Conservation (phyloP, 1,140 invertebrate species). For the Coelopa frigida region DNA sequence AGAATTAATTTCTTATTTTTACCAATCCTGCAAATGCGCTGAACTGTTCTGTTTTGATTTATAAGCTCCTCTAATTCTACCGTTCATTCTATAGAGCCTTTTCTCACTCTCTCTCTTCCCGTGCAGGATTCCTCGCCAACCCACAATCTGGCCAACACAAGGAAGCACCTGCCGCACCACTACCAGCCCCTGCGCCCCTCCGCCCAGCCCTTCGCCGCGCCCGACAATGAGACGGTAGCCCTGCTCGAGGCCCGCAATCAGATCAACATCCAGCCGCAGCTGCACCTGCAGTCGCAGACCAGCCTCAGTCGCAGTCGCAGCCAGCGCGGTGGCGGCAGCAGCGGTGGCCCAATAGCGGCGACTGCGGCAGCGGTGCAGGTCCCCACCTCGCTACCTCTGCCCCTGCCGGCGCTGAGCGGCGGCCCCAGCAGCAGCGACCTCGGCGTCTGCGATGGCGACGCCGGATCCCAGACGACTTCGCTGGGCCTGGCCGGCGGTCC, state of each 20-base stretch:
- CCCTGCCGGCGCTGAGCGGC: neutral
- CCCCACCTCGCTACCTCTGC: constrained; percentile 1
- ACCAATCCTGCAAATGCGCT: neutral
- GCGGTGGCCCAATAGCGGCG: constrained; percentile 8
- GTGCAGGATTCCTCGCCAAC: constrained; percentile 42
- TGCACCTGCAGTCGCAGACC: constrained; percentile 14
- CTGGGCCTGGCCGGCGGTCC: constrained; percentile 27
- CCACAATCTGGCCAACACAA: constrained; percentile 45
- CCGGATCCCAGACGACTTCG: constrained; percentile 17
- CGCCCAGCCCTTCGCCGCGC: constrained; percentile 19
- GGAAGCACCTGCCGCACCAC: constrained; percentile 36
- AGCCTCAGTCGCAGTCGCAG: constrained; percentile 1
- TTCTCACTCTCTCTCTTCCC: constrained; percentile 5
- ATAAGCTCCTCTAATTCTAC: neutral
- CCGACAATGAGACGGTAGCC: constrained; percentile 36
- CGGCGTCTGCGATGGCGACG: neutral
- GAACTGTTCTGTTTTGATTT: neutral
- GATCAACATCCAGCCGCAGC: constrained; percentile 29
- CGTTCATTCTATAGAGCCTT: neutral
- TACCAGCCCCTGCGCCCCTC: constrained; percentile 27
- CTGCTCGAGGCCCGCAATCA: constrained; percentile 38
- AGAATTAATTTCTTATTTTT: neutral
- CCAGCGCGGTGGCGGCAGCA: constrained; percentile 4
- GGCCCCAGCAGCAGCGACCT: constrained; percentile 6
- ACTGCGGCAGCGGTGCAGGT: constrained; percentile 7